phyloP scores from a whole-genome alignment of 2,797 vertebrate genomes.

The Acipenser ruthenus region DNA sequence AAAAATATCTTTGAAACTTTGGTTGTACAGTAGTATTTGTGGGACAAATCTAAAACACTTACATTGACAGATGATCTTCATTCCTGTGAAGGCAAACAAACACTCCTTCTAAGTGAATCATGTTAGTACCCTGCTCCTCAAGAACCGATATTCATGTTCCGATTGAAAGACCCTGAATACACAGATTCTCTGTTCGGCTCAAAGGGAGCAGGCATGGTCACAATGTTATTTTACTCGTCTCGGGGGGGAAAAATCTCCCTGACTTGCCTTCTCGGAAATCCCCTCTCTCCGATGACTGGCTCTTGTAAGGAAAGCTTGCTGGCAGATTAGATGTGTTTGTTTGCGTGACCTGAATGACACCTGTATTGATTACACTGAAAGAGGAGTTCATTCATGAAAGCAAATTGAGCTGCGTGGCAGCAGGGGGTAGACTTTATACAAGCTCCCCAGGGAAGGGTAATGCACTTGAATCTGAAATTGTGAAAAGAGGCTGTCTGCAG shows the following conservation, averaged over 20 bases:
- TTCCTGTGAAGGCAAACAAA: no score
- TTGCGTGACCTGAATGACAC: constrained; percentile 43
- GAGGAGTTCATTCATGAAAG: constrained; percentile 52
- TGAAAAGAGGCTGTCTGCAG: neutral
- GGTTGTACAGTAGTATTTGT: no score
- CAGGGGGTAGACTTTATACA: constrained; percentile 43
- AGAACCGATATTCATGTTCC: no score
- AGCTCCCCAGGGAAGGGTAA: constrained; percentile 30
- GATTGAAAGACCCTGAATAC: no score
- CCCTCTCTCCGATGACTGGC: constrained; percentile 9
- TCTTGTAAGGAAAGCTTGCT: constrained; percentile 17
- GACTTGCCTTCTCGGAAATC: constrained; percentile 23
- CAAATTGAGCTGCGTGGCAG: constrained; percentile 39
- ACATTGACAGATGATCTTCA: no score
- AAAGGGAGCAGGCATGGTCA: neutral
- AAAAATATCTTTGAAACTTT: no score
- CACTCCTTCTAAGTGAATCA: no score
- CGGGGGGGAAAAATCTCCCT: neutral
- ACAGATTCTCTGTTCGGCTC: no score
- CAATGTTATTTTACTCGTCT: neutral
- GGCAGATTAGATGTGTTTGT: constrained; percentile 34
- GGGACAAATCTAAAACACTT: no score
- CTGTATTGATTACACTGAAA: constrained; percentile 52
- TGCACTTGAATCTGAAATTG: constrained; percentile 5
- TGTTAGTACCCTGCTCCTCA: no score